Conservation (phyloP, 2,797 vertebrate genomes). For the Tokudaia muenninki region DNA sequence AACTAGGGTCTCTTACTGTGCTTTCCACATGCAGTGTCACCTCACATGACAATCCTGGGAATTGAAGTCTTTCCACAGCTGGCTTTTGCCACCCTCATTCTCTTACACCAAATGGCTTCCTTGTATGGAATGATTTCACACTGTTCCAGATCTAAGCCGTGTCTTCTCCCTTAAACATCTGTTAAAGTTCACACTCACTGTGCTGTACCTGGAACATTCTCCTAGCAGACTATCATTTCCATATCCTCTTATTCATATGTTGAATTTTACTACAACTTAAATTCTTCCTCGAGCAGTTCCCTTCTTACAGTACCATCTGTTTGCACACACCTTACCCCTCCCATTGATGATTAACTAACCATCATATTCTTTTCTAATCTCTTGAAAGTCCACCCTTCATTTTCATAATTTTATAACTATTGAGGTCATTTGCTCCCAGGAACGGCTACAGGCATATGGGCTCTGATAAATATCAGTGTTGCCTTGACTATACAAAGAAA, state of each 20-base stretch:
- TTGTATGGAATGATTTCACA: neutral
- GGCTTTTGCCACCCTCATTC: neutral
- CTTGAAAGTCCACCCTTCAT: neutral
- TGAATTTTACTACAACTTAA: neutral
- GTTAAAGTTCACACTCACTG: neutral
- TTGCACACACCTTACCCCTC: neutral
- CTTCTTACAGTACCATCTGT: neutral
- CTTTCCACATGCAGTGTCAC: neutral
- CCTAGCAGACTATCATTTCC: neutral
- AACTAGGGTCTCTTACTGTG: neutral
- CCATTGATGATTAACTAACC: neutral
- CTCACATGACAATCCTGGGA: neutral
- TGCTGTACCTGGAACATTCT: neutral
- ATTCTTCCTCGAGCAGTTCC: neutral
- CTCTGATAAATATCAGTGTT: neutral
- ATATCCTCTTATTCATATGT: neutral
- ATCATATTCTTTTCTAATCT: neutral
- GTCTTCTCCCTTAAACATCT: neutral
- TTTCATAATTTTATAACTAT: neutral
- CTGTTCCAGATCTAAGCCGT: neutral
- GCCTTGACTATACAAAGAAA: neutral
- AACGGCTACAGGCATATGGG: neutral
- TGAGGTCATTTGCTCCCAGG: neutral
- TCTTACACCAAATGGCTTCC: neutral
- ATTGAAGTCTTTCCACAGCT: neutral